Evolutionary conservation across 2,888 invertebrate genomes (phyloP).

Genomic region (Archips xylosteana): DNA sequence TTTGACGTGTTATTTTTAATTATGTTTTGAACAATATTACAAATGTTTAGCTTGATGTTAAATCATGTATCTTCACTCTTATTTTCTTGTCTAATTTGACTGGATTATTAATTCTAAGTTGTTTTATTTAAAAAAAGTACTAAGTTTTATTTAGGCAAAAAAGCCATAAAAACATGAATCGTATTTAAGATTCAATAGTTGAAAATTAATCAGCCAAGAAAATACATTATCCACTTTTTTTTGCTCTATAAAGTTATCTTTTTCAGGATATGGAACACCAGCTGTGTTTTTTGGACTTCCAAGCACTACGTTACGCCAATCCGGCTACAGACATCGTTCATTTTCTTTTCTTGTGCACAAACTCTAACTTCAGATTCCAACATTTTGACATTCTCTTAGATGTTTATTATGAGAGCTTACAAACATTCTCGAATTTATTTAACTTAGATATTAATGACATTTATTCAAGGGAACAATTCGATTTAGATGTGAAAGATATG

Average conservation of each 20-base stretch:
- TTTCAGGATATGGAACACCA: slow-evolving; percentile 63
- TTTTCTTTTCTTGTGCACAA: slow-evolving; percentile 70
- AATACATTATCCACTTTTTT: not conserved
- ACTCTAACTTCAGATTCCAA: slow-evolving; percentile 66
- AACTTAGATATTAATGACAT: slow-evolving; percentile 58
- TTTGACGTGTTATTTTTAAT: too few relatives aligned
- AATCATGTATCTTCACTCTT: too few relatives aligned
- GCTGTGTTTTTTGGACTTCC: slow-evolving; percentile 73
- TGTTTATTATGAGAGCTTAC: slow-evolving; percentile 65
- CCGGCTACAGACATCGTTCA: slow-evolving; percentile 71
- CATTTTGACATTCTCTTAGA: slow-evolving; percentile 59
- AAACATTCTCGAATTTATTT: slow-evolving; percentile 57
- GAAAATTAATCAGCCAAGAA: not conserved
- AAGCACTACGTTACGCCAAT: slow-evolving; percentile 71
- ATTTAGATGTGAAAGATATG: slow-evolving; percentile 60
- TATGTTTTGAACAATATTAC: too few relatives aligned
- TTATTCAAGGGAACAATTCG: slow-evolving; percentile 62
- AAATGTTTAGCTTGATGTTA: too few relatives aligned
- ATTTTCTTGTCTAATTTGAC: too few relatives aligned
- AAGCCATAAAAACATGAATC: not conserved
- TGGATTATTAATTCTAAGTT: too few relatives aligned
- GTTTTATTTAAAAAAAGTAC: too few relatives aligned
- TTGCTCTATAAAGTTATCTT: slow-evolving; percentile 17
- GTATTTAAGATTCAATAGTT: not conserved
- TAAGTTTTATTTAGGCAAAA: too few relatives aligned